phyloP scores from a whole-genome alignment of 2,888 invertebrate genomes.

The Dendrolimus pini region DNA sequence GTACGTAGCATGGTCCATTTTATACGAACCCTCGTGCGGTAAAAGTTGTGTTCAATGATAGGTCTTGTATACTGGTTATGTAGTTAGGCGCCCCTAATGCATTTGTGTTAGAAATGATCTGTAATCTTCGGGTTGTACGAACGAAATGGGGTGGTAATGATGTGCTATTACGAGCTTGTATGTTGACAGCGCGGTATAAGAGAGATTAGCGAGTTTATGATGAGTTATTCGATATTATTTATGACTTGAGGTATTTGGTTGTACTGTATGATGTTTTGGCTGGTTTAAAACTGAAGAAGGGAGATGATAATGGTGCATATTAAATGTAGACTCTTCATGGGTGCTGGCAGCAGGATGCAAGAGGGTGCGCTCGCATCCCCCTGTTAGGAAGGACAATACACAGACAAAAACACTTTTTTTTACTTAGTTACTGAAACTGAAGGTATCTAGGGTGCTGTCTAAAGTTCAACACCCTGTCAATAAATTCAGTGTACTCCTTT shows the following conservation, averaged over 20 bases:
- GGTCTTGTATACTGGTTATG: slow-evolving; percentile 21
- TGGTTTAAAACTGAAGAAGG: too few species aligned
- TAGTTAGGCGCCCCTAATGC: slow-evolving; percentile 31
- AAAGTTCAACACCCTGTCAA: too few species aligned
- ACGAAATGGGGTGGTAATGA: slow-evolving; percentile 59
- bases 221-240: slow-evolving; percentile 10
- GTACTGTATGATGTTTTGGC: too few species aligned
- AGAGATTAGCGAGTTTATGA: slow-evolving; percentile 37
- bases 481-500: too few species aligned
- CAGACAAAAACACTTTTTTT: too few species aligned
- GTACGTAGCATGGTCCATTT: slow-evolving; percentile 18
- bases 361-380: too few species aligned
- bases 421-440: too few species aligned
- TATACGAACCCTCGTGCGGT: slow-evolving; percentile 27
- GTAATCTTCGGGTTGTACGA: slow-evolving; percentile 61
- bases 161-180: slow-evolving; percentile 50
- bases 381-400: too few species aligned
- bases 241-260: slow-evolving; percentile 4
- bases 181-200: slow-evolving; percentile 57
- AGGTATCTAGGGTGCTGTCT: too few species aligned
- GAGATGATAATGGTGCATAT: too few species aligned
- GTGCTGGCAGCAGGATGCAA: too few species aligned
- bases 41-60: slow-evolving; percentile 5
- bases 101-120: slow-evolving; percentile 43
- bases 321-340: too few species aligned